phyloP scores from a whole-genome alignment of 2,888 invertebrate genomes.

The Diploptera punctata region DNA sequence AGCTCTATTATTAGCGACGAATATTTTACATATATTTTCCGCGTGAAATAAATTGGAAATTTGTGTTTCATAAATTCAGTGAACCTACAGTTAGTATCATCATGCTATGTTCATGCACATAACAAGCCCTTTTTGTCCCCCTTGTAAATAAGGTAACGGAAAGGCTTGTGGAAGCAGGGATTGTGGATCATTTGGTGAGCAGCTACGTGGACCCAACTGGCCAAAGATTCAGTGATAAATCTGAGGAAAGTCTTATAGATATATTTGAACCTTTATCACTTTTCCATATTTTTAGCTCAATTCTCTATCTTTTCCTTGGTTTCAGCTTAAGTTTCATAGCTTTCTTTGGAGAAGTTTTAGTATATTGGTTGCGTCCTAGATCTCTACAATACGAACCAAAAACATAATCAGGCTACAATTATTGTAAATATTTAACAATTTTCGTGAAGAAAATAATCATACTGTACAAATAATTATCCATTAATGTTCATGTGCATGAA shows the following conservation, averaged over 20 bases:
- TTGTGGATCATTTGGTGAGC: not conserved
- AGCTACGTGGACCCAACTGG: not conserved
- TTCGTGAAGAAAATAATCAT: no score
- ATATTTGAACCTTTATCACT: not conserved
- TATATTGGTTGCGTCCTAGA: no score
- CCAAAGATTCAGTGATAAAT: not conserved
- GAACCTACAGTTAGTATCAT: not conserved
- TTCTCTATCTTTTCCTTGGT: not conserved
- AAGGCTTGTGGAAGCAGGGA: not conserved
- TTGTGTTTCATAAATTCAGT: not conserved
- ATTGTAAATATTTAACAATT: no score
- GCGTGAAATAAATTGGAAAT: not conserved
- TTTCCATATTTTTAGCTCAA: not conserved
- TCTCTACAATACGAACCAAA: no score
- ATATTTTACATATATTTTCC: not conserved
- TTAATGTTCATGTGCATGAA: no score
- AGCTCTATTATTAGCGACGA: not conserved
- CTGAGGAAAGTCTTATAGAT: not conserved
- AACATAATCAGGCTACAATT: no score
- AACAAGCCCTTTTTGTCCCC: not conserved
- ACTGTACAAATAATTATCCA: no score
- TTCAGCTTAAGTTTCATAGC: not conserved
- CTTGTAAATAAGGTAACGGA: not conserved
- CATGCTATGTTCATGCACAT: not conserved
- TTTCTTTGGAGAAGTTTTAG: not conserved